A percentile compares a stretch with the other conserved stretches of the same genome.
phyloP scores from a whole-genome alignment of 2,113 vertebrate genomes.

The Phaethon lepturus region DNA sequence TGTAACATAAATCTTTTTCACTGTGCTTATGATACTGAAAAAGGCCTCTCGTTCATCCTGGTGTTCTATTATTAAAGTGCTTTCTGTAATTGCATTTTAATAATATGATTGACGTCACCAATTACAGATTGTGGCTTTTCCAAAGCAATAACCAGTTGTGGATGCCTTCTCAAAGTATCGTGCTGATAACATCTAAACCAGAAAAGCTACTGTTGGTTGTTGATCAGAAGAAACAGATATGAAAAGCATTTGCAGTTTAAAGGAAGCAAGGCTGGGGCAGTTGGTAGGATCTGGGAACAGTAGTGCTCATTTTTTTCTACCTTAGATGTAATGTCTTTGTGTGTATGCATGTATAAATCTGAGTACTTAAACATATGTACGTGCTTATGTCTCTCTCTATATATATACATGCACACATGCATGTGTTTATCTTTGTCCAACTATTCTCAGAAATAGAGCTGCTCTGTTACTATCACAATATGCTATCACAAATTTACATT shows the following conservation, averaged over 20 bases:
- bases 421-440: background rate
- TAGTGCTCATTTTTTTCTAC: background rate
- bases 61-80: conserved; percentile 29
- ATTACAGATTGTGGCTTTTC: conserved; percentile 29
- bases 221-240: background rate
- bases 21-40: background rate
- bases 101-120: background rate
- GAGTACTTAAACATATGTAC: background rate
- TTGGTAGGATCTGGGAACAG: background rate
- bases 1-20: background rate
- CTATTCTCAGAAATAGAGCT: background rate
- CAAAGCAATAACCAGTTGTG: background rate
- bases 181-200: conserved; percentile 1
- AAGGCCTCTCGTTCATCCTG: background rate
- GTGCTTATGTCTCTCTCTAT: background rate
- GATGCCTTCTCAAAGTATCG: background rate
- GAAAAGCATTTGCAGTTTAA: background rate
- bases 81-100: conserved; percentile 22
- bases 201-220: background rate
- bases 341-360: background rate
- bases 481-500: background rate
- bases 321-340: background rate
- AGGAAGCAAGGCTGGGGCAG: background rate
- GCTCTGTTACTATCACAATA: background rate
- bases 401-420: background rate